Base-by-base conservation (phyloP, 2,888 invertebrate species). In the Mimachlamys varia region DNA sequence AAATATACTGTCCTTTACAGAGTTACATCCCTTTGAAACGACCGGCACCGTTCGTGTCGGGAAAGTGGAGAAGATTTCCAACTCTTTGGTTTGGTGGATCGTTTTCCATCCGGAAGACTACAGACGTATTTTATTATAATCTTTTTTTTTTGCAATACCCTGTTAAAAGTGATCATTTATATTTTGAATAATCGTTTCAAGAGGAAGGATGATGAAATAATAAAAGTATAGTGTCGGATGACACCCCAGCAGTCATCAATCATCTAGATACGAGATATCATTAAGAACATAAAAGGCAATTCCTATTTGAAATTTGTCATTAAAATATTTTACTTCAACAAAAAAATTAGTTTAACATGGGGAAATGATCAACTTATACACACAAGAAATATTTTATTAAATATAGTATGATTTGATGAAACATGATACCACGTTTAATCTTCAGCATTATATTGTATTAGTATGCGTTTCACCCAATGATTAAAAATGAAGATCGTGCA, bases 301-400 rank as follows among this genome's bases (percentile, higher is more conserved):
- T 76, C 76, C 27, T 33, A 76, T 76, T 10, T 76, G 12, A 33
- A 76, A 76, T 33, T 76, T 76, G 33, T 76, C 76, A 76, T 76
- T 76, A 76, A 76, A 76, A 76, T 76, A 76, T 76, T 76, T 76
- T 76, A 76, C 76, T 76, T 76, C 76, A 76, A 76, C 76, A 76
- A 76, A 76, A 55, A 76, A 76, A 17, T 33, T 12, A 5, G 76
- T 33, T 76, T 33, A 76, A 76, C 76, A 76, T 76, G 76, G 33
- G 62, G 76, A 76, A 27, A 76, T 76, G 76, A 76, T 76, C 33
- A 76, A 76, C 76, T 33, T 76, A 76, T 33, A 76, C 33, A 76
- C 7, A 76, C 76, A 76, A 13, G 15, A 76, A 76, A 27, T 27
- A 27, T 27, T 76, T 76, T 76, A 10, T 76, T 76, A 76, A 33